phyloP scores from a whole-genome alignment of 2,888 invertebrate species.

The Lamproptera curius region DNA sequence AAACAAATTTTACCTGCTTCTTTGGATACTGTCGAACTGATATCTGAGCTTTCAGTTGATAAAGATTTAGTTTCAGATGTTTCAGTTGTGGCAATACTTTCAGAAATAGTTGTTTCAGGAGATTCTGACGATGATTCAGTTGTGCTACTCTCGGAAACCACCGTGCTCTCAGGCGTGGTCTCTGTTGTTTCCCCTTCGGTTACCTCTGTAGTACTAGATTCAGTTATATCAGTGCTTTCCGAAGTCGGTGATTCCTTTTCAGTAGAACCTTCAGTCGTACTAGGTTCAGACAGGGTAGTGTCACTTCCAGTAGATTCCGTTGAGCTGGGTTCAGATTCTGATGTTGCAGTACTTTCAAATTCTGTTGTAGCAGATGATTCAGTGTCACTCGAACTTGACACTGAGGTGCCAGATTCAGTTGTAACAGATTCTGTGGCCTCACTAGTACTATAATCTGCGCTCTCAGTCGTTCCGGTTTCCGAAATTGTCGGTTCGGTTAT shows the following conservation, averaged over 20 bases:
- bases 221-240: neutral
- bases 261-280: constrained; percentile 1
- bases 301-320: constrained; percentile 2
- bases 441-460: neutral
- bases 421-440: neutral
- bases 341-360: neutral
- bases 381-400: neutral
- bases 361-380: neutral
- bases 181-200: constrained; percentile 8
- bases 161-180: neutral
- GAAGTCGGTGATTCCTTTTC: constrained; percentile 5
- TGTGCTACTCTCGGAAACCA: constrained; percentile 11
- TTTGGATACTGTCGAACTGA: constrained; percentile 18
- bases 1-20: constrained; percentile 2
- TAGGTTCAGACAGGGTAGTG: constrained; percentile 1
- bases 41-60: constrained; percentile 9
- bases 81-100: neutral
- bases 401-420: neutral
- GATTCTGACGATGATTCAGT: constrained; percentile 14
- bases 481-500: constrained; percentile 9
- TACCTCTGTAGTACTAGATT: constrained; percentile 2
- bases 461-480: constrained; percentile 14
- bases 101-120: neutral
- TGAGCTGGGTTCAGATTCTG: neutral
- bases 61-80: constrained; percentile 10